A percentile compares a stretch with the other conserved stretches of the same genome.
These are phyloP conservation scores for Plebejus anna DNA, from an alignment of 2,888 invertebrate genomes.

Conservation along the genomic window DNA sequence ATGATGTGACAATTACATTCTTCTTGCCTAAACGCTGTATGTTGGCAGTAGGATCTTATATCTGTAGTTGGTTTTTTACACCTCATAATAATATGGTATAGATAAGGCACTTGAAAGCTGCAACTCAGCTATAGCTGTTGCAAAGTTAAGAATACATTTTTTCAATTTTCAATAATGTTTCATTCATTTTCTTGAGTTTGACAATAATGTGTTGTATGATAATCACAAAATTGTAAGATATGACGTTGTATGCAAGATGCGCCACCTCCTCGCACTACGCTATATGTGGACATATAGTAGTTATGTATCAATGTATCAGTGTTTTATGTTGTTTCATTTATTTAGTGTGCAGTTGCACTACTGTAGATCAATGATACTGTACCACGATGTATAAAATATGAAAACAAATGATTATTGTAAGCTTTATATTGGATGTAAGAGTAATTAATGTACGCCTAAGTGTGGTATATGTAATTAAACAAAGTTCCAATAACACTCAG, in stretches of 20 bases:
- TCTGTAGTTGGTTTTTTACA: too few species aligned
- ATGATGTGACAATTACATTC: neutral
- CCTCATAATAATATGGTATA: too few species aligned
- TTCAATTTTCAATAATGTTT: too few species aligned
- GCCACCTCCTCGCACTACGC: conserved; percentile 47
- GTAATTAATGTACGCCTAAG: conserved; percentile 32
- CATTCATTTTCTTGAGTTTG: neutral
- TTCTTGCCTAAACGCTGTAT: neutral
- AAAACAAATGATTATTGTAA: conserved; percentile 29
- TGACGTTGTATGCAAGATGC: conserved; percentile 42
- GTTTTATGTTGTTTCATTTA: conserved; percentile 44
- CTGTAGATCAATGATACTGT: neutral
- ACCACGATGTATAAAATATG: conserved; percentile 11
- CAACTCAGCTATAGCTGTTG: too few species aligned
- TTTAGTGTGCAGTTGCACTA: conserved; percentile 17
- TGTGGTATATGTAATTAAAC: conserved; percentile 33
- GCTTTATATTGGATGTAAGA: conserved; percentile 36
- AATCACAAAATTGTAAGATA: conserved; percentile 30
- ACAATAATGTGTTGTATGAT: neutral
- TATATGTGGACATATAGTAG: conserved; percentile 48
- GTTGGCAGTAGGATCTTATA: too few species aligned
- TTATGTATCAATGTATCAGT: conserved; percentile 39
- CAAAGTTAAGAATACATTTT: too few species aligned
- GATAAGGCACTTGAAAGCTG: too few species aligned
- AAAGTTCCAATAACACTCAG: neutral